A percentile compares a stretch with the other conserved stretches of the same genome.
These are phyloP conservation scores for Blennius ocellaris DNA, from an alignment of 2,113 vertebrate genomes.

Conservation along the genomic window DNA sequence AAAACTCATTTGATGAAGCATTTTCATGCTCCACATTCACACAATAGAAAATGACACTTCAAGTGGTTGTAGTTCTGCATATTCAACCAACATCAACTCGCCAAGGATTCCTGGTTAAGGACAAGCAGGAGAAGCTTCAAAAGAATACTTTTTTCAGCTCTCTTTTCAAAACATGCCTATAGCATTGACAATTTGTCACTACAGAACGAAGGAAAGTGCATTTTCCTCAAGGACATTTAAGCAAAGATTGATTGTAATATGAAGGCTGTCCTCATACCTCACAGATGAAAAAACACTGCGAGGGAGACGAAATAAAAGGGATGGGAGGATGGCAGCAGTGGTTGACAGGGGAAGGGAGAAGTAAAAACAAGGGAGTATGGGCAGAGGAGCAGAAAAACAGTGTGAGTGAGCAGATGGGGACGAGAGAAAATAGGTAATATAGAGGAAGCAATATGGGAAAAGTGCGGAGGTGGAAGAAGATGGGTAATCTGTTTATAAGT, in stretches of 20 bases:
- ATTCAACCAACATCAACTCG: too few species aligned
- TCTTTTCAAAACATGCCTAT: conserved; percentile 15
- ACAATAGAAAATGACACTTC: too few species aligned
- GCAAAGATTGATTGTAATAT: conserved; percentile 6
- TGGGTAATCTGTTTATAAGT: conserved; percentile 49
- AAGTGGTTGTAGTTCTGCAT: too few species aligned
- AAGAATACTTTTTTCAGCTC: not conserved
- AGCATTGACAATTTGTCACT: conserved; percentile 5
- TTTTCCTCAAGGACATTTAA: conserved; percentile 48
- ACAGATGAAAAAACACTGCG: conserved; percentile 18
- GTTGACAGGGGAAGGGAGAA: conserved; percentile 10
- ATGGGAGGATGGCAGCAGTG: not conserved
- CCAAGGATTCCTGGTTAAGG: too few species aligned
- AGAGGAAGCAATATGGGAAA: conserved; percentile 33
- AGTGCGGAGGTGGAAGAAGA: conserved; percentile 38
- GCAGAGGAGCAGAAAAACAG: conserved; percentile 5
- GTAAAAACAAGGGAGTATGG: conserved; percentile 1
- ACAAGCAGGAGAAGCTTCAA: not conserved
- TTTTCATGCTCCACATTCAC: too few species aligned
- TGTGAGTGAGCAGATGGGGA: conserved; percentile 30
- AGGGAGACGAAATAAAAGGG: conserved; percentile 19
- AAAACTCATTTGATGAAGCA: too few species aligned
- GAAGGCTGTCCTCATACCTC: conserved; percentile 1
- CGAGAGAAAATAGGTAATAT: conserved; percentile 5
- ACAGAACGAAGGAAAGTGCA: not conserved